phyloP scores from a whole-genome alignment of 2,888 invertebrate genomes.

The Zhuqinia jingwanae region DNA sequence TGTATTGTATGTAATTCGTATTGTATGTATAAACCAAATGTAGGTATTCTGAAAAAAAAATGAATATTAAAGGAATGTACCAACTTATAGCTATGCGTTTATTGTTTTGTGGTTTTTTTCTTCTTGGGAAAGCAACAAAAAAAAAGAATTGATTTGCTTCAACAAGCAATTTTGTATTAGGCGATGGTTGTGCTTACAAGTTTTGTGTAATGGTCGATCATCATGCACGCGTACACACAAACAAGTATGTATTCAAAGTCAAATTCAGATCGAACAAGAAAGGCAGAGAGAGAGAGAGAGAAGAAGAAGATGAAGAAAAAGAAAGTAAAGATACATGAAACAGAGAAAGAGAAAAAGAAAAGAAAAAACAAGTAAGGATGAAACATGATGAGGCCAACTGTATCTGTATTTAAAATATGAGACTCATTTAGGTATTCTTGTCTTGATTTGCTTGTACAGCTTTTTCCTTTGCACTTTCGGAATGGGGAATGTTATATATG shows the following conservation, averaged over 20 bases:
- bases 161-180: conserved; percentile 27
- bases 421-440: conserved; percentile 71
- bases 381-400: conserved; percentile 62
- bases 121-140: too few relatives aligned
- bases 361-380: conserved; percentile 30
- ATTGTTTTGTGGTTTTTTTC: neutral
- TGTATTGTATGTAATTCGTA: too few relatives aligned
- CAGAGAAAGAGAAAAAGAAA: conserved; percentile 15
- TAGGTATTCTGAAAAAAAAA: neutral
- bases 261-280: conserved; percentile 20
- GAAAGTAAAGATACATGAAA: neutral
- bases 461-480: conserved; percentile 28
- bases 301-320: neutral
- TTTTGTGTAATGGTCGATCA: conserved; percentile 24
- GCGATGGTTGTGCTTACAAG: neutral
- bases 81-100: neutral
- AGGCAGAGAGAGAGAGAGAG: neutral
- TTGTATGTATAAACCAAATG: too few relatives aligned
- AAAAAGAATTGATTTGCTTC: conserved; percentile 22
- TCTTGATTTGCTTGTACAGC: conserved; percentile 70
- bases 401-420: conserved; percentile 72
- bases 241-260: conserved; percentile 56
- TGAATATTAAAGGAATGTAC: neutral
- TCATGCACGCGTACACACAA: conserved; percentile 36
- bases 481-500: neutral